A percentile compares a stretch with the other conserved stretches of the same genome.
Evolutionary conservation across 2,888 invertebrate species (phyloP).

Genomic region (Acanthosoma haemorrhoidale): DNA sequence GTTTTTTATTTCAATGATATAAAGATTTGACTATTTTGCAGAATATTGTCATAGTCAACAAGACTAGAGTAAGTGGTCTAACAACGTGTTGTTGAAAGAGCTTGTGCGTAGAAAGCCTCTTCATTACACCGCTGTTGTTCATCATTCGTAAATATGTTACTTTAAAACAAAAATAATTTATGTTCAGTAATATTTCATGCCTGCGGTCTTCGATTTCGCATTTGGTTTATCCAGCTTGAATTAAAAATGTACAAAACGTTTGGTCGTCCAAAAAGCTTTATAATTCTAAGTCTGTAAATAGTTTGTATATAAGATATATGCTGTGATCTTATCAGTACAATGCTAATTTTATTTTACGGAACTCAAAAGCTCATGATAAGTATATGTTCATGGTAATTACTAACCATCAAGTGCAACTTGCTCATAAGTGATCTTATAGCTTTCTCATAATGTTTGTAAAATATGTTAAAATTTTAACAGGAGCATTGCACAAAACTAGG

Average conservation of each 20-base stretch:
- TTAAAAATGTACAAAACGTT: no score
- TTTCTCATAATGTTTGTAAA: background rate
- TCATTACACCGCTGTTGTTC: no score
- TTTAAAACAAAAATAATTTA: no score
- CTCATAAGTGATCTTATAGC: background rate
- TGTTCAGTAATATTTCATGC: no score
- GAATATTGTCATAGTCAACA: no score
- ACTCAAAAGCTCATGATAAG: background rate
- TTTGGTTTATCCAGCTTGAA: background rate
- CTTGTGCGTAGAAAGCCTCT: no score
- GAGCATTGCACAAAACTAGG: background rate
- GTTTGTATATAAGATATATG: background rate
- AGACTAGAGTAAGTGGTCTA: no score
- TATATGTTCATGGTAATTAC: background rate
- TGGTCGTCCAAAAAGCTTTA: background rate
- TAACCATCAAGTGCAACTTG: background rate
- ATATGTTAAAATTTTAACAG: background rate
- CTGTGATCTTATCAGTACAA: constrained; percentile 9
- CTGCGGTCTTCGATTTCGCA: no score
- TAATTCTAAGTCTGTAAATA: constrained; percentile 4
- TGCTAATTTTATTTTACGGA: background rate
- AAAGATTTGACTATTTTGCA: no score
- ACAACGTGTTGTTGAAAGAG: no score
- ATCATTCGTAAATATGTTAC: no score
- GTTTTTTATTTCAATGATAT: no score